These are phyloP conservation scores for Drosophila affinis DNA, from an alignment of 2,888 invertebrate genomes.

Conservation along the genomic window DNA sequence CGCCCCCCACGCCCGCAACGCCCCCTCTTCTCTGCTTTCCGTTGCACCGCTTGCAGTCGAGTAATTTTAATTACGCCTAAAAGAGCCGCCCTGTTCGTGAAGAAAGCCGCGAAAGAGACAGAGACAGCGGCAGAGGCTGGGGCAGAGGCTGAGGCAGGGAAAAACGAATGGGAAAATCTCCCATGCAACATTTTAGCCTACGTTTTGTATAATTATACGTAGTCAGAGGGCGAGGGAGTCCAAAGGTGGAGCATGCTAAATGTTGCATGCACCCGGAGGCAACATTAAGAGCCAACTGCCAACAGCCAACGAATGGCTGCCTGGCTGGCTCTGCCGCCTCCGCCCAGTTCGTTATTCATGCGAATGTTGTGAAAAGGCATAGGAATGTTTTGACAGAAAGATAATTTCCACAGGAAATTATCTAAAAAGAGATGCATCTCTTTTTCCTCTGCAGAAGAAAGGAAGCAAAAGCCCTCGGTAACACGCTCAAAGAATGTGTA, in stretches of 20 bases:
- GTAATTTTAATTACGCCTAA: constrained; percentile 80
- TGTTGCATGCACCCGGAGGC: constrained; percentile 72
- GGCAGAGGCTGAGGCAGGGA: not conserved
- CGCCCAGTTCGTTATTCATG: constrained; percentile 45
- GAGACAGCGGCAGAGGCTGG: not conserved
- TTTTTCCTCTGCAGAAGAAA: not conserved
- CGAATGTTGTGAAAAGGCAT: constrained; percentile 33
- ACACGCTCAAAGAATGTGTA: not conserved
- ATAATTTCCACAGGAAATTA: constrained; percentile 44
- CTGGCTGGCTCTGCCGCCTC: constrained; percentile 10
- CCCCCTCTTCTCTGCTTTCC: too few relatives aligned
- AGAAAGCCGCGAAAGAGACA: constrained; percentile 57
- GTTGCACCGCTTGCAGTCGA: constrained; percentile 54
- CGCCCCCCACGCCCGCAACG: too few relatives aligned
- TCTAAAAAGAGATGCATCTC: constrained; percentile 35
- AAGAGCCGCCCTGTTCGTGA: constrained; percentile 69
- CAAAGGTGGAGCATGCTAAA: constrained; percentile 66
- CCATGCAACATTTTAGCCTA: constrained; percentile 39
- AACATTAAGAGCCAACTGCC: constrained; percentile 55
- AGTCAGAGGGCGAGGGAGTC: constrained; percentile 3
- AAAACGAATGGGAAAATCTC: constrained; percentile 30
- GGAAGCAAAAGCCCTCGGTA: not conserved
- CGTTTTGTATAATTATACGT: constrained; percentile 45
- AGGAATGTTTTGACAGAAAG: constrained; percentile 35
- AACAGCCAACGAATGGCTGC: constrained; percentile 55